Conservation (phyloP, 2,113 vertebrate species). For the Neodon shergylaensis region DNA sequence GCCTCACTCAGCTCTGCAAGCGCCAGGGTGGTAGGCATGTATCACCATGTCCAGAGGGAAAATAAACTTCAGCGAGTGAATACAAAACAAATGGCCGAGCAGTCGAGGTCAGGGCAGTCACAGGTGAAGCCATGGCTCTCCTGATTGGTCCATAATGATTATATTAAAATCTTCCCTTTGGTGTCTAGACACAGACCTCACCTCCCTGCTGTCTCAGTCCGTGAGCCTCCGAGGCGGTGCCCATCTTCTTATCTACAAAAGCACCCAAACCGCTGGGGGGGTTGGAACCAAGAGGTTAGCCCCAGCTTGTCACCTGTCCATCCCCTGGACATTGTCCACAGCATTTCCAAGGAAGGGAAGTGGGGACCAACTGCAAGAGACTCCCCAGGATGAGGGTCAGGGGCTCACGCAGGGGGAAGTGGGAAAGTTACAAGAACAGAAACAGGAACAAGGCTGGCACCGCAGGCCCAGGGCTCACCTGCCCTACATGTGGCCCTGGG, state of each 20-base stretch:
- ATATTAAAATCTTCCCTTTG: neutral
- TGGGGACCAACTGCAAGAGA: neutral
- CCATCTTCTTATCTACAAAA: neutral
- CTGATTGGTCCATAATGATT: neutral
- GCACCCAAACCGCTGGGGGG: neutral
- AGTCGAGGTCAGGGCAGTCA: neutral
- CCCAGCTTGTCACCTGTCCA: neutral
- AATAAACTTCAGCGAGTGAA: neutral
- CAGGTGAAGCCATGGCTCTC: neutral
- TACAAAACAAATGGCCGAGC: neutral
- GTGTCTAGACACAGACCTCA: neutral
- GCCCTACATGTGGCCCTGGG: neutral
- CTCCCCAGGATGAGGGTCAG: neutral
- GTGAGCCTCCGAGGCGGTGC: neutral
- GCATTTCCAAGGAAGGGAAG: neutral
- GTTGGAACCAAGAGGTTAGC: neutral
- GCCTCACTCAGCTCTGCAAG: neutral
- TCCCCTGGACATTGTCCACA: neutral
- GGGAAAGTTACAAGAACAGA: neutral
- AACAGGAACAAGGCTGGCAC: slow-evolving; percentile 24
- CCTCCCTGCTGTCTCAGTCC: neutral
- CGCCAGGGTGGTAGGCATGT: too few relatives aligned
- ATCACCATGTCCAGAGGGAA: too few relatives aligned
- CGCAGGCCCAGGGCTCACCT: neutral
- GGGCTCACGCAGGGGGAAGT: neutral